phyloP scores from a whole-genome alignment of 2,888 invertebrate species.

The Polydrusus cervinus region DNA sequence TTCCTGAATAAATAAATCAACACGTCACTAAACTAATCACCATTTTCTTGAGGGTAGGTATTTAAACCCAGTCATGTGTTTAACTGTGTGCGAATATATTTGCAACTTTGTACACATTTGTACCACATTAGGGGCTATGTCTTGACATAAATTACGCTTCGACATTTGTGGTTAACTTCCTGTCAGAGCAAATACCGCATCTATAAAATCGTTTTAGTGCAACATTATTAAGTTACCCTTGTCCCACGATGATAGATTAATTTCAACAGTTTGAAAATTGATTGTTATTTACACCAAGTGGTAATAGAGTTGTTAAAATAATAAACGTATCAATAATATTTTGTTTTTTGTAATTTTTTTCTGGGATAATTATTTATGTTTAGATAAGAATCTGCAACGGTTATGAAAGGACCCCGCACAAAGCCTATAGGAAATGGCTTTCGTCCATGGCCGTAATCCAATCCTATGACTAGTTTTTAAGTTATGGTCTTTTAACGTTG shows the following conservation, averaged over 20 bases:
- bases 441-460: too few relatives aligned
- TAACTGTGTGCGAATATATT: not conserved
- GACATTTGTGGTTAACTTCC: slow-evolving; percentile 22
- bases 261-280: slow-evolving; percentile 1
- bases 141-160: slow-evolving; percentile 24
- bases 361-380: too few relatives aligned
- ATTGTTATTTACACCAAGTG: not conserved
- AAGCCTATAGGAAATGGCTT: too few relatives aligned
- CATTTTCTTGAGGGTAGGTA: not conserved
- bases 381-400: too few relatives aligned
- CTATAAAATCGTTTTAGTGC: slow-evolving; percentile 25
- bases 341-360: too few relatives aligned
- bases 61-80: not conserved
- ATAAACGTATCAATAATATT: too few relatives aligned
- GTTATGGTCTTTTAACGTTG: too few relatives aligned
- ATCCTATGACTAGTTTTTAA: too few relatives aligned
- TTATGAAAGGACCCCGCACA: too few relatives aligned
- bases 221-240: slow-evolving; percentile 15
- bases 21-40: too few relatives aligned
- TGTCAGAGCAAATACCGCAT: slow-evolving; percentile 18
- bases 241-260: slow-evolving; percentile 23
- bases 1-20: too few relatives aligned
- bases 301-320: not conserved
- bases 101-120: slow-evolving; percentile 7
- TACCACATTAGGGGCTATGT: slow-evolving; percentile 17